Percentiles rank a stretch among this genome's conserved stretches.
phyloP scores from a whole-genome alignment of 1,140 invertebrate genomes.

The Drosophila fuyamai region DNA sequence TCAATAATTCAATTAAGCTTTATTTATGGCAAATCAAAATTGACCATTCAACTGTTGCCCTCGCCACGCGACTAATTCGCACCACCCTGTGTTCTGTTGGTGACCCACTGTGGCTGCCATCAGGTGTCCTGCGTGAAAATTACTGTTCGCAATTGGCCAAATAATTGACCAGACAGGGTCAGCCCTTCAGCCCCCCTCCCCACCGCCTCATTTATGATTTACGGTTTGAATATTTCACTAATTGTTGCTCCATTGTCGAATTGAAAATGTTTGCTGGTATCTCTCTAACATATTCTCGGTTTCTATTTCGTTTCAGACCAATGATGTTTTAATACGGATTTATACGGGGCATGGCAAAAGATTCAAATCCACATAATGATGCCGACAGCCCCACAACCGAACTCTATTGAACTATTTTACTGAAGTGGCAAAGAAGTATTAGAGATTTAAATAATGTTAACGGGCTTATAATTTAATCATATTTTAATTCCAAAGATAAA shows the following conservation, averaged over 20 bases:
- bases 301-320: slow-evolving; percentile 20
- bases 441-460: too few species aligned
- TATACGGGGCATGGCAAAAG: too few species aligned
- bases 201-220: slow-evolving; percentile 33
- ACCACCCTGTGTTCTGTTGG: not conserved
- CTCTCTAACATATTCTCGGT: slow-evolving; percentile 19
- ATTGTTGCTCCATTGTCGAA: slow-evolving; percentile 24
- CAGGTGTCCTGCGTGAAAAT: slow-evolving; percentile 24
- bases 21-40: slow-evolving; percentile 76
- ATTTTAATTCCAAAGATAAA: too few species aligned
- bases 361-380: too few species aligned
- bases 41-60: slow-evolving; percentile 43
- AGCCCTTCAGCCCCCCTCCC: not conserved
- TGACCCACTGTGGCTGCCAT: slow-evolving; percentile 27
- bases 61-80: slow-evolving; percentile 41
- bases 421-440: too few species aligned
- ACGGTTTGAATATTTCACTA: slow-evolving; percentile 25
- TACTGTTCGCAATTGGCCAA: slow-evolving; percentile 51
- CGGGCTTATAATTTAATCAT: too few species aligned
- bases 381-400: not conserved
- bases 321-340: not conserved
- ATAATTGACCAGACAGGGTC: slow-evolving; percentile 32
- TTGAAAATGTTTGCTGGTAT: not conserved
- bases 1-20: slow-evolving; percentile 76
- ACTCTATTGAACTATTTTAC: too few species aligned